These are phyloP conservation scores for Hyles lineata DNA, from an alignment of 2,888 invertebrate genomes.

Conservation along the genomic window DNA sequence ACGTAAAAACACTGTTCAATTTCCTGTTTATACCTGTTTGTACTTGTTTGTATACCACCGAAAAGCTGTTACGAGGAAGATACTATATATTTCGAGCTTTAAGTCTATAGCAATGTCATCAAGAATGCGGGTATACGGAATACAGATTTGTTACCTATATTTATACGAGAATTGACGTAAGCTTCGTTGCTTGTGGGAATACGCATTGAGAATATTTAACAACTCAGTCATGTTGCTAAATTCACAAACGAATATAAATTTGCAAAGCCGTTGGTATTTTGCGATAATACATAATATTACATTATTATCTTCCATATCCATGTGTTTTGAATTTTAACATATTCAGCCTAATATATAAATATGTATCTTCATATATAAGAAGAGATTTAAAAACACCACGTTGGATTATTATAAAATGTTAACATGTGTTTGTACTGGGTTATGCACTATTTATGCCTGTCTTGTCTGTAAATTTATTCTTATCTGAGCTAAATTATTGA, in stretches of 20 bases:
- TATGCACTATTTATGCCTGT: background rate
- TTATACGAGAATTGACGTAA: conserved; percentile 22
- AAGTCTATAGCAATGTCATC: background rate
- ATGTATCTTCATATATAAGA: background rate
- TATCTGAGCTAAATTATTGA: background rate
- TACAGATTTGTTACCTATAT: background rate
- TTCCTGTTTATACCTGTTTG: no score
- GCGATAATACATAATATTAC: no score
- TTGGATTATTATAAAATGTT: background rate
- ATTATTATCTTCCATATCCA: background rate
- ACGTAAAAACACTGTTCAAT: no score
- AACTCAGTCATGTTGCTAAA: conserved; percentile 5
- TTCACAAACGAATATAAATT: background rate
- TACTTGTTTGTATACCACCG: no score
- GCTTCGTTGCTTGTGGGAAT: conserved; percentile 19
- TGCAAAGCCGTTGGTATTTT: background rate
- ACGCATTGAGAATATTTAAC: conserved; percentile 26
- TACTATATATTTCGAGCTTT: background rate
- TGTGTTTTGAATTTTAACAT: background rate
- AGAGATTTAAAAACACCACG: background rate
- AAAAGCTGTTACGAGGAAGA: background rate
- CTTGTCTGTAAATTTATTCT: background rate
- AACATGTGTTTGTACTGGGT: background rate
- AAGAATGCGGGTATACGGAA: background rate
- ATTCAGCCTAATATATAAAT: background rate